phyloP scores from a whole-genome alignment of 2,888 invertebrate genomes.

The Tetheella fluctuosa region DNA sequence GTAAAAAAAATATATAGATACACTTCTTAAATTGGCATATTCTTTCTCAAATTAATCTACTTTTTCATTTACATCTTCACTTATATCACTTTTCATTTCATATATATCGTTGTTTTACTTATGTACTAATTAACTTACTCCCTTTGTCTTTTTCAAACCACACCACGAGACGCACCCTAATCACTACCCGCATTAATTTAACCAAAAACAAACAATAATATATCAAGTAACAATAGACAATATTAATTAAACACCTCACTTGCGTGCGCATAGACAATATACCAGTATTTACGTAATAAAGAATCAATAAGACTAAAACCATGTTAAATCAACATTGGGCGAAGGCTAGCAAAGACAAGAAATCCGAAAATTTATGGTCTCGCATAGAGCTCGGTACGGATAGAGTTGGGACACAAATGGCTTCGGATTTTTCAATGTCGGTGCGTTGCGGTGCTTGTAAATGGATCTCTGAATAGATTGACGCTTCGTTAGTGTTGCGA shows the following conservation, averaged over 20 bases:
- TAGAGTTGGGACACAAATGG: constrained; percentile 64
- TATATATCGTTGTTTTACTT: constrained; percentile 1
- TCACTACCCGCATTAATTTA: constrained; percentile 11
- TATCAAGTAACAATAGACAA: constrained; percentile 63
- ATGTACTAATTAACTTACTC: constrained; percentile 21
- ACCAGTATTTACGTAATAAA: constrained; percentile 72
- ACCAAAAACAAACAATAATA: constrained; percentile 49
- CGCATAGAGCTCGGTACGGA: constrained; percentile 54
- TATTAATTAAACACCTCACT: constrained; percentile 77
- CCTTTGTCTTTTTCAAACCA: not conserved
- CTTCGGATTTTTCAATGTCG: constrained; percentile 64
- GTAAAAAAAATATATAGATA: too few species aligned
- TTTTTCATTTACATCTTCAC: too few species aligned
- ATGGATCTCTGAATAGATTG: constrained; percentile 12
- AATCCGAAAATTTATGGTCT: constrained; percentile 80
- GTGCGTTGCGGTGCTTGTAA: constrained; percentile 24
- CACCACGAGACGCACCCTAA: constrained; percentile 2
- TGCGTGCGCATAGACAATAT: constrained; percentile 77
- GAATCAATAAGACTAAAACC: constrained; percentile 84
- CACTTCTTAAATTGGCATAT: too few species aligned
- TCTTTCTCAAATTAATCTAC: too few species aligned
- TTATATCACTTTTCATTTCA: not conserved
- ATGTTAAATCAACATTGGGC: constrained; percentile 84
- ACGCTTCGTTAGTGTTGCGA: constrained; percentile 13
- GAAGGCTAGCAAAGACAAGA: constrained; percentile 79